Evolutionary conservation across 2,888 invertebrate species (phyloP).

Genomic region (Scaeva pyrastri): DNA sequence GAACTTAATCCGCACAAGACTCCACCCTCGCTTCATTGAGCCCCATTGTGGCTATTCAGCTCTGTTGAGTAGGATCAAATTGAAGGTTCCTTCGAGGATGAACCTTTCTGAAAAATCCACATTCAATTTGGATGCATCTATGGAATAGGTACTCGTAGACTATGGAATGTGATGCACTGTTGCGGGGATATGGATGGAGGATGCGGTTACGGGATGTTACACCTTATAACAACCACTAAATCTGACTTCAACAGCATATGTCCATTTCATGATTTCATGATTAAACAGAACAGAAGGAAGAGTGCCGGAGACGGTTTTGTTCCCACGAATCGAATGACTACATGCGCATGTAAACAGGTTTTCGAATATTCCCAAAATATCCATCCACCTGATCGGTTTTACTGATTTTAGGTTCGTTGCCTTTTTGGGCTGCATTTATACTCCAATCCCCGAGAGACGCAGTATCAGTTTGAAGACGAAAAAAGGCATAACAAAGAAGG

Average conservation of each 20-base stretch:
- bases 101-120: slow-evolving; percentile 26
- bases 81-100: slow-evolving; percentile 39
- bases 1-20: neutral
- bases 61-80: slow-evolving; percentile 51
- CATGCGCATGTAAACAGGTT: slow-evolving; percentile 53
- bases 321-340: slow-evolving; percentile 56
- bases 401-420: slow-evolving; percentile 56
- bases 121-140: slow-evolving; percentile 63
- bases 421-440: too few species aligned
- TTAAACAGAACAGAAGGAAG: slow-evolving; percentile 21
- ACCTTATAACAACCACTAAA: slow-evolving; percentile 32
- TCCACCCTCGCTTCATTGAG: neutral
- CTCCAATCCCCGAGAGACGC: too few species aligned
- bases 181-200: slow-evolving; percentile 25
- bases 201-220: slow-evolving; percentile 54
- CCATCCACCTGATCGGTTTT: slow-evolving; percentile 58
- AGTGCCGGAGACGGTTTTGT: slow-evolving; percentile 37
- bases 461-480: too few species aligned
- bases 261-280: slow-evolving; percentile 21
- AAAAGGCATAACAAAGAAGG: too few species aligned
- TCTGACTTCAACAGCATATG: slow-evolving; percentile 30
- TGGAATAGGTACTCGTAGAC: slow-evolving; percentile 20
- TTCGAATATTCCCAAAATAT: slow-evolving; percentile 31
- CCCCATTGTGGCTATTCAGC: neutral
- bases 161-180: slow-evolving; percentile 13